Evolutionary conservation across 1,140 invertebrate genomes (phyloP), one percentile per base, ranked within the genome.

Genomic region (Proctacanthus coquilletti): DNA sequence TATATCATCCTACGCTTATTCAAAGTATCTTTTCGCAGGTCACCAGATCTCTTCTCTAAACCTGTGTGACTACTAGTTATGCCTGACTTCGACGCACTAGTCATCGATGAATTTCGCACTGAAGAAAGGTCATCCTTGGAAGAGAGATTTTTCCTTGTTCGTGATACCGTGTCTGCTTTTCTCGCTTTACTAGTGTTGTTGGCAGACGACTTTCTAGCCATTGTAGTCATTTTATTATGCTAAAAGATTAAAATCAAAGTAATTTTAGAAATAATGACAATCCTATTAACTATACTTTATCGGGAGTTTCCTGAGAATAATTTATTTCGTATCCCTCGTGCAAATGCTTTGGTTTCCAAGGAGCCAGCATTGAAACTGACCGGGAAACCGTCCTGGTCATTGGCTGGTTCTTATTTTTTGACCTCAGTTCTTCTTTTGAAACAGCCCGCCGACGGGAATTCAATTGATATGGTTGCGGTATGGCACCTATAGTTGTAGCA

Each of bases 351-450:
- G 83, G 83, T 39, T 75, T 75, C 82, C 83, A 87, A 1, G 84
- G 83, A 1, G 83, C 80, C 41, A 85, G 66, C 29, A 86, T 75
- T 3, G 81, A 84, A 42, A 86, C 81, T 20, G 80, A 84, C 25
- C 83, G 71, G 2, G 80, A 81, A n/a, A 84, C 72, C 13, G 75
- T 82, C 40, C 72, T 69, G 14, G 76, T 75, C 49, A 82, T 79
- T 3, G 73, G 69, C 41, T 71, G 66, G 45, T 66, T 64, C 3
- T 66, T 69, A 14, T 65, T 67, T 53, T 69, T 70, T 4, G 70
- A 71, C 3, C 69, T 68, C 4, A 84, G 64, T 56, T 84, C 80
- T 50, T 83, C 81, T 4, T 79, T 68, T 29, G 77, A 82, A 18
- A 53, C 48, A 21, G 51, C 49, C 31, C 52, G 49, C 3, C 52